Conservation (phyloP, 2,113 vertebrate genomes). For the Setophaga coronata region DNA sequence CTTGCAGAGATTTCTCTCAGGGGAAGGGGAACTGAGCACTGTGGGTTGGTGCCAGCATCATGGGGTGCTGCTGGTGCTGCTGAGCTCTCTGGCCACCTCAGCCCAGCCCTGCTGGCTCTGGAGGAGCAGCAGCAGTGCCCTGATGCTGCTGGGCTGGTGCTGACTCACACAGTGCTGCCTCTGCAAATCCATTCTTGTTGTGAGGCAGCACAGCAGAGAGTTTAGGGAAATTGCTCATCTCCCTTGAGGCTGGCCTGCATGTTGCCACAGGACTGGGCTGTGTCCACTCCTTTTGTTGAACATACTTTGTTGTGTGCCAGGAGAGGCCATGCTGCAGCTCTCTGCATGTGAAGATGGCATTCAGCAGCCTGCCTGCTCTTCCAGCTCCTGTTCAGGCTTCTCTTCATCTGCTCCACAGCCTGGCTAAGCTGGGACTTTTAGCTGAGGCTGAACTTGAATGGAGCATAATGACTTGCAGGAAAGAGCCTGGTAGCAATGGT, state of each 20-base stretch:
- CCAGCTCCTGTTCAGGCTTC: neutral
- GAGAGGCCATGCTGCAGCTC: neutral
- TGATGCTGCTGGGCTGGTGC: neutral
- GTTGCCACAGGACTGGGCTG: constrained; percentile 20
- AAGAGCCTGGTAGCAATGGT: neutral
- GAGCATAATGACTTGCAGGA: neutral
- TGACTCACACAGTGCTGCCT: neutral
- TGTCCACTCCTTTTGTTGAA: neutral
- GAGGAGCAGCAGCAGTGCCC: neutral
- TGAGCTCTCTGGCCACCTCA: neutral
- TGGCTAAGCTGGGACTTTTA: neutral
- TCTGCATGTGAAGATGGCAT: rapidly evolving
- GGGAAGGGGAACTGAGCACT: neutral
- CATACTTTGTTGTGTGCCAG: neutral
- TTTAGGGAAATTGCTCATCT: constrained; percentile 48
- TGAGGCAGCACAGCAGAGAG: neutral
- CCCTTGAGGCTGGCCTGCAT: constrained; percentile 10
- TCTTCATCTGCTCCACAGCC: neutral
- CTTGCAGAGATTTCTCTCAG: neutral
- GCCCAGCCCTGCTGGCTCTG: neutral
- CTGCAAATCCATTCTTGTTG: constrained; percentile 48
- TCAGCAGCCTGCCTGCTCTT: neutral
- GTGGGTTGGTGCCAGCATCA: neutral
- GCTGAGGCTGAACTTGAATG: neutral
- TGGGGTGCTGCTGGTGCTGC: neutral